Evolutionary conservation across 2,888 invertebrate genomes (phyloP), one percentile per base, ranked within the genome.

Genomic region (Mimas tiliae): DNA sequence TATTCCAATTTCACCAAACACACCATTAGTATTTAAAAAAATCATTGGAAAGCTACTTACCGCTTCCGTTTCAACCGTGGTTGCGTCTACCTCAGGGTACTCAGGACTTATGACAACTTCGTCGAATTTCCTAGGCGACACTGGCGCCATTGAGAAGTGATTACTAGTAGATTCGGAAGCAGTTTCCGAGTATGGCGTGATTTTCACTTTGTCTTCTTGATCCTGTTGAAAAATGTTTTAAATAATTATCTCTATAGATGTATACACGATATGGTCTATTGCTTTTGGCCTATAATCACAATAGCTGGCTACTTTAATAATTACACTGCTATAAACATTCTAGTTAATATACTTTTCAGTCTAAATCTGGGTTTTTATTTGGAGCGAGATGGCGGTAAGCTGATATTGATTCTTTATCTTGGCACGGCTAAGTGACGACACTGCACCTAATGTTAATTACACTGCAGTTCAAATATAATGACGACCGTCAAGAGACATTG

Each of bases 41-140:
- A n/a, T 58, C 47, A 16, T 51, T 65, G 27, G 38, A 33, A 64
- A 11, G 7, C 47, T 21, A 81, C 89, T 71, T 89, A 93, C 93
- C 87, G 83, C 80, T 72, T 93, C 93, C 0, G 88, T 80, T 81
- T 93, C 93, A 0, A 91, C 86, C 0, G 91, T 89, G 0, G 89
- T 74, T 1, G 78, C 71, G 50, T 50, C 16, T 50, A 19, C 2
- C 3, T 50, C 50, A 50, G 50, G 50, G 52, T 87, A 83, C 16
- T 85, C 79, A 0, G 89, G 80, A 3, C 83, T 74, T 33, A 87
- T 83, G 53, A 82, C 72, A 9, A 86, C 76, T 12, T 77, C 72
- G 1, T 84, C 83, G 27, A 85, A 70, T n/a, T 82, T 80, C 48
- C 90, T 80, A 1, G 87, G 83, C 63, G 82, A 79, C 2, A 75